Evolutionary conservation across 2,113 vertebrate species (phyloP).

Genomic region (Chionomys nivalis): DNA sequence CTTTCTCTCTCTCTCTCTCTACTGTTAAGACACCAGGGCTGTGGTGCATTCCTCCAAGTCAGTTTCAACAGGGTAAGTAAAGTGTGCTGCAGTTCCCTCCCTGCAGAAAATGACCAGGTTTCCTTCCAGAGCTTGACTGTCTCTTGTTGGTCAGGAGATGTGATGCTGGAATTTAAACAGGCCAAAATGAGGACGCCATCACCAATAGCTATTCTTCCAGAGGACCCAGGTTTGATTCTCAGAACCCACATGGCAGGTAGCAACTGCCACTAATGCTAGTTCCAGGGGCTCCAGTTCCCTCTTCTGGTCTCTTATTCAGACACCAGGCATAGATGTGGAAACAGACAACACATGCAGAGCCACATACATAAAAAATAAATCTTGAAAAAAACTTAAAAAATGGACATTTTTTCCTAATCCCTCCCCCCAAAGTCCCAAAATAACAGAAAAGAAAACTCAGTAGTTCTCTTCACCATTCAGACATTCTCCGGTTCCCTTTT

Average conservation of each 20-base stretch:
- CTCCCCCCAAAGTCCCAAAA: background rate
- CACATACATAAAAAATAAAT: background rate
- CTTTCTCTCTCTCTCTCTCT: background rate
- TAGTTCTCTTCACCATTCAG: background rate
- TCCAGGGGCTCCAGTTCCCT: no score
- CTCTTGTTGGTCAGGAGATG: background rate
- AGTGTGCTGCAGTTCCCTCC: background rate
- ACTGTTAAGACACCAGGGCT: background rate
- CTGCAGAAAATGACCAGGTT: background rate
- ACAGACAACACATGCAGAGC: no score
- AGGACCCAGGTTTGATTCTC: background rate
- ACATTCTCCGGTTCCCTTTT: background rate
- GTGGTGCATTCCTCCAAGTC: background rate
- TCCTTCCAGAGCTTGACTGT: background rate
- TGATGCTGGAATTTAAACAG: background rate
- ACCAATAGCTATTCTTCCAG: background rate
- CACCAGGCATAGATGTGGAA: background rate
- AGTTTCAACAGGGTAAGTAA: background rate
- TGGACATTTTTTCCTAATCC: background rate
- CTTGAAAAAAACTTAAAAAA: background rate
- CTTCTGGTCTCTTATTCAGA: no score
- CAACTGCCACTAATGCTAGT: background rate
- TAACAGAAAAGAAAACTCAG: constrained; percentile 15
- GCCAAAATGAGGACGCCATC: background rate
- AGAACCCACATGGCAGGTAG: background rate